These are phyloP conservation scores for Apostichopus japonicus DNA, from an alignment of 35 echinoderm and acorn worm species.

Conservation along the genomic window DNA sequence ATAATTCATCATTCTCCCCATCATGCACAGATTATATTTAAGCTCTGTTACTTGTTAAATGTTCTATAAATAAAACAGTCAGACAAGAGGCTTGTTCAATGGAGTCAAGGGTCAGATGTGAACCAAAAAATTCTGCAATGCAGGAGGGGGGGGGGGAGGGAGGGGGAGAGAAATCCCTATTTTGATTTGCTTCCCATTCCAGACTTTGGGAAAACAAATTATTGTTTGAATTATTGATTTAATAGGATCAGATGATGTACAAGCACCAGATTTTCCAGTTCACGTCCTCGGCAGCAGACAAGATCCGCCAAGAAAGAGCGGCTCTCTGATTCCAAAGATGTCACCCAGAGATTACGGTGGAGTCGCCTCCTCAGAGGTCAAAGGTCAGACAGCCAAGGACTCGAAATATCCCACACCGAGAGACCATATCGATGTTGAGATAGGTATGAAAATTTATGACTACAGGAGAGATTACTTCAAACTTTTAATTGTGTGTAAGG, in stretches of 20 bases:
- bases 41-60: too few species aligned
- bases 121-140: too few species aligned
- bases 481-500: too few species aligned
- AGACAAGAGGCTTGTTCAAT: too few species aligned
- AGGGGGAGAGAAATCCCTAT: too few species aligned
- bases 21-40: too few species aligned
- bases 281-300: slow-evolving; percentile 74
- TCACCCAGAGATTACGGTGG: slow-evolving; percentile 5
- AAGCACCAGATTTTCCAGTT: slow-evolving; percentile 72
- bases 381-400: slow-evolving; percentile 23
- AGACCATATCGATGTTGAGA: background rate
- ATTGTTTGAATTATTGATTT: background rate
- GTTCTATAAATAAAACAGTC: too few species aligned
- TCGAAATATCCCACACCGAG: background rate
- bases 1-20: too few species aligned
- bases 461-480: too few species aligned
- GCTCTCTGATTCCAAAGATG: slow-evolving; percentile 67
- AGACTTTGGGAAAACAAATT: background rate
- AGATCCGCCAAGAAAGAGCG: slow-evolving; percentile 43
- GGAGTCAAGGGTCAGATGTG: too few species aligned
- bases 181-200: too few species aligned
- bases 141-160: too few species aligned
- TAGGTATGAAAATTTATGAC: background rate
- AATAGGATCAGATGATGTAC: slow-evolving; percentile 94
- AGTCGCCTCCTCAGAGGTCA: slow-evolving; percentile 3